phyloP scores from a whole-genome alignment of 2,888 invertebrate species.

The Thereva nobilitata region DNA sequence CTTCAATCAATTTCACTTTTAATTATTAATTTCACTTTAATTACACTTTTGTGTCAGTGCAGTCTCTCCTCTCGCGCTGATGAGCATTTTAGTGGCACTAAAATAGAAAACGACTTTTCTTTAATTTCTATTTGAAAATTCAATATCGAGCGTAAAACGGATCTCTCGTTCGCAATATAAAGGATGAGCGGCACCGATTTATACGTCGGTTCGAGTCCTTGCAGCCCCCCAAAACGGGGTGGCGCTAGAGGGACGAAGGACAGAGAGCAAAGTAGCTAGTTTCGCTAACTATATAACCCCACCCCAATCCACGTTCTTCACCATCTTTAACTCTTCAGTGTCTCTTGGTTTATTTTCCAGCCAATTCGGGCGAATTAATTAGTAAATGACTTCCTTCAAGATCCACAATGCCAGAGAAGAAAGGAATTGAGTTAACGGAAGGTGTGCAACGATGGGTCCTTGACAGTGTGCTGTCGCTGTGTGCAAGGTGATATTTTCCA shows the following conservation, averaged over 20 bases:
- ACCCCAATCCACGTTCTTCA: too few relatives aligned
- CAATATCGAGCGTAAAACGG: slow-evolving; percentile 20
- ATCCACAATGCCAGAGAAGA: neutral
- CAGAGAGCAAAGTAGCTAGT: too few relatives aligned
- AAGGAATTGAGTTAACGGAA: neutral
- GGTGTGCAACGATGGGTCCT: neutral
- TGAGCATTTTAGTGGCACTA: neutral
- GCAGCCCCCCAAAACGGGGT: too few relatives aligned
- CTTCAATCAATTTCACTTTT: slow-evolving; percentile 38
- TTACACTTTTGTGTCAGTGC: slow-evolving; percentile 26
- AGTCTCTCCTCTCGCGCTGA: neutral
- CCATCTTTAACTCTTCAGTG: too few relatives aligned
- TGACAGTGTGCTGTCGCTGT: neutral
- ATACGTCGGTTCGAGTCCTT: too few relatives aligned
- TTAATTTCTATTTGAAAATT: slow-evolving; percentile 16
- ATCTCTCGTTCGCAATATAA: neutral
- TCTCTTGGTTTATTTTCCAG: slow-evolving; percentile 10
- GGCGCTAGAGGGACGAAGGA: too few relatives aligned
- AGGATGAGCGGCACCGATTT: too few relatives aligned
- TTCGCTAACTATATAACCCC: too few relatives aligned
- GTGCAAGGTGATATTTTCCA: slow-evolving; percentile 28
- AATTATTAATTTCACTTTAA: slow-evolving; percentile 41
- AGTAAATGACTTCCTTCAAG: slow-evolving; percentile 9
- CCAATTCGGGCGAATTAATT: slow-evolving; percentile 27
- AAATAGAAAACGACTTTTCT: slow-evolving; percentile 6